These are phyloP conservation scores for Drosophila bifasciata DNA, from an alignment of 1,140 invertebrate genomes.

Conservation along the genomic window DNA sequence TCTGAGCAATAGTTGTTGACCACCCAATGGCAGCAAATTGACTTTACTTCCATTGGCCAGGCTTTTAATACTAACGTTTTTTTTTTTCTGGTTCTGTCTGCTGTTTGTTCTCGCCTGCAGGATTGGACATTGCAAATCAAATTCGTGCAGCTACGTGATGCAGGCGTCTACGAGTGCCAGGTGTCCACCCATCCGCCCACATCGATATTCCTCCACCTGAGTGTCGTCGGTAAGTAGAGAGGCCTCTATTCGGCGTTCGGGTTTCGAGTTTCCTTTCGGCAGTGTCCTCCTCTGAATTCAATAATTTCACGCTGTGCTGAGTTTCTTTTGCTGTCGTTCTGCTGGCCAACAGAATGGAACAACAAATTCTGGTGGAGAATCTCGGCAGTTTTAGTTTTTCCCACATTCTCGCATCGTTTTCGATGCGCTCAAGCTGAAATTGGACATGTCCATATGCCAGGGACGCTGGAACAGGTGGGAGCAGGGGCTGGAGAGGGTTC, in stretches of 20 bases:
- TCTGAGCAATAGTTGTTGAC: constrained; percentile 23
- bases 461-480: neutral
- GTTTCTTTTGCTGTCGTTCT: constrained; percentile 35
- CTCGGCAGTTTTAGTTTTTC: constrained; percentile 44
- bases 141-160: constrained; percentile 91
- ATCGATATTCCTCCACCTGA: constrained; percentile 92
- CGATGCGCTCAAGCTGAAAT: constrained; percentile 74
- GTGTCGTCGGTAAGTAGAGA: constrained; percentile 91
- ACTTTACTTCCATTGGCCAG: constrained; percentile 31
- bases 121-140: constrained; percentile 95
- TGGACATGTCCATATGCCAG: constrained; percentile 74
- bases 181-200: constrained; percentile 94
- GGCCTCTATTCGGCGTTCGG: constrained; percentile 15
- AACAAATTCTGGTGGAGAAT: constrained; percentile 58
- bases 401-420: constrained; percentile 39
- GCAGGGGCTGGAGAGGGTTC: neutral
- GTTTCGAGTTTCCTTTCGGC: constrained; percentile 10
- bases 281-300: constrained; percentile 32
- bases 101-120: constrained; percentile 79
- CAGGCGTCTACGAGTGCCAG: constrained; percentile 93
- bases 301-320: constrained; percentile 66
- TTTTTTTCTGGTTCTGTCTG: constrained; percentile 12
- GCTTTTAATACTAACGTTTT: constrained; percentile 35
- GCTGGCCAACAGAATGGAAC: constrained; percentile 20
- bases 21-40: constrained; percentile 38